Percentiles rank a stretch among this genome's conserved stretches.
phyloP scores from a whole-genome alignment of 64 coral and sea anemone species.

The Stichodactyla helianthus region DNA sequence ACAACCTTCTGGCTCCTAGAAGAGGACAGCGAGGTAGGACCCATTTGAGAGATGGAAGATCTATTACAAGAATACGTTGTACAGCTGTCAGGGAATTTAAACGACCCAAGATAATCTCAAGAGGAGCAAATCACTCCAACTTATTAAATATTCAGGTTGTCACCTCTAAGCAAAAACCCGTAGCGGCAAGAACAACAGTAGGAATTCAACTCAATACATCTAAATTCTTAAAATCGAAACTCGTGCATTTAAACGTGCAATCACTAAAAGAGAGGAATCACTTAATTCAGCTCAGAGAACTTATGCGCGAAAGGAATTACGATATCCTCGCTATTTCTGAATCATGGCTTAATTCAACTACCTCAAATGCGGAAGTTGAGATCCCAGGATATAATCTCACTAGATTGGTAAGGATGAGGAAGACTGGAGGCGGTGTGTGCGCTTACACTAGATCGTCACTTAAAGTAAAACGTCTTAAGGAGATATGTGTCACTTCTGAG shows the following conservation, averaged over 20 bases:
- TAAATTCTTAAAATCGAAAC: too few relatives aligned
- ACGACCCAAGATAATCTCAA: too few relatives aligned
- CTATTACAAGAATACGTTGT: too few relatives aligned
- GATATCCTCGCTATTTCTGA: conserved; percentile 27
- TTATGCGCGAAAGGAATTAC: neutral
- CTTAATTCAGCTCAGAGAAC: neutral
- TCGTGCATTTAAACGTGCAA: conserved; percentile 14
- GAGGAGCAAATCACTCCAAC: too few relatives aligned
- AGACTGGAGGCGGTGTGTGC: conserved; percentile 7
- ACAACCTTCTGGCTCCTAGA: too few relatives aligned
- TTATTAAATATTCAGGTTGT: too few relatives aligned
- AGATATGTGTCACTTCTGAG: neutral
- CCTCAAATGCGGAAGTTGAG: conserved; percentile 28
- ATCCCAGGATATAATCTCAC: conserved; percentile 30
- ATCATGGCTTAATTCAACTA: conserved; percentile 16
- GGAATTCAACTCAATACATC: too few relatives aligned
- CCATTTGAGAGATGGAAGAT: too few relatives aligned
- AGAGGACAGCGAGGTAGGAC: too few relatives aligned
- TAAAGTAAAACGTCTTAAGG: conserved; percentile 1
- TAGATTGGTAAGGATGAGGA: conserved; percentile 19
- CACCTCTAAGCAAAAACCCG: too few relatives aligned
- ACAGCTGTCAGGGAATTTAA: too few relatives aligned
- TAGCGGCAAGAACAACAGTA: too few relatives aligned
- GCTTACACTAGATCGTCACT: neutral
- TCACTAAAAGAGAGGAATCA: conserved; percentile 18